phyloP scores from a whole-genome alignment of 2,113 vertebrate species.

The Ptilorrhoa leucosticta region DNA sequence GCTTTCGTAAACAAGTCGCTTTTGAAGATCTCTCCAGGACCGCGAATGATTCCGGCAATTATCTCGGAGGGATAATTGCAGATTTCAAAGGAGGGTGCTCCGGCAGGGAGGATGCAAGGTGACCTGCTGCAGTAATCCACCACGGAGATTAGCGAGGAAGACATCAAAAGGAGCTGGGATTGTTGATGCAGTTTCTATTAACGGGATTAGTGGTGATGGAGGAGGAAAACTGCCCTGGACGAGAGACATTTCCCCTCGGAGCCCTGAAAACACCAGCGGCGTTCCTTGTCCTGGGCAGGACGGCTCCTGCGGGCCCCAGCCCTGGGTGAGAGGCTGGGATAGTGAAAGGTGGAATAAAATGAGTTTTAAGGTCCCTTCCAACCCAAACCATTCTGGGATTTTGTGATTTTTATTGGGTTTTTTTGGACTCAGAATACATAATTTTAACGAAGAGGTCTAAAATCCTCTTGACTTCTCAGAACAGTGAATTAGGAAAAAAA shows the following conservation, averaged over 20 bases:
- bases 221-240: background rate
- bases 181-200: conserved; percentile 41
- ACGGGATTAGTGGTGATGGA: conserved; percentile 33
- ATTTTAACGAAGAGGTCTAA: background rate
- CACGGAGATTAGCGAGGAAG: background rate
- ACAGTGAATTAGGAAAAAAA: background rate
- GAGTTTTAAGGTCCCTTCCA: background rate
- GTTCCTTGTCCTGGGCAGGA: background rate
- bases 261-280: background rate
- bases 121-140: conserved; percentile 40
- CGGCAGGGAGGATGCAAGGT: conserved; percentile 29
- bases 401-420: background rate
- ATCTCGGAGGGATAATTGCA: conserved; percentile 52
- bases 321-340: background rate
- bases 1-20: conserved; percentile 58
- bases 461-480: background rate
- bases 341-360: too few species aligned
- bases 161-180: conserved; percentile 36
- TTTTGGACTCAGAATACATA: background rate
- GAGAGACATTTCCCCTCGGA: background rate
- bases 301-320: background rate
- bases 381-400: background rate
- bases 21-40: conserved; percentile 57
- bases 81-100: conserved; percentile 50
- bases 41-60: conserved; percentile 62